A percentile compares a stretch with the other conserved stretches of the same genome.
Evolutionary conservation across 2,888 invertebrate species (phyloP).

Genomic region (Polymixis flavicincta): DNA sequence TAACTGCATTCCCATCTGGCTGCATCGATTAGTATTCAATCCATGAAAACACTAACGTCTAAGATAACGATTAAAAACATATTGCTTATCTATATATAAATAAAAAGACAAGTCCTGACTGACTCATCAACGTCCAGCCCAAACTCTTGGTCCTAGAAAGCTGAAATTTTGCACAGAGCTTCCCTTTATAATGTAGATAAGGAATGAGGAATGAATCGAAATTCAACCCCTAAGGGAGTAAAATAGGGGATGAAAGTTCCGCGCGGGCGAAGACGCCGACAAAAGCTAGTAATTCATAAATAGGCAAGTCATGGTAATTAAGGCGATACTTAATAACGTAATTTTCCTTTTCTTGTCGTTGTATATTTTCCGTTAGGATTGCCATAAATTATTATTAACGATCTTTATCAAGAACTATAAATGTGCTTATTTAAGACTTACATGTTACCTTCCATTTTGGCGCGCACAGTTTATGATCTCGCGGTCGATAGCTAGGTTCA

Average conservation of each 20-base stretch:
- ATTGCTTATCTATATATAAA: too few species aligned
- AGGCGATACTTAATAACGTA: background rate
- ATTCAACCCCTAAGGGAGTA: too few species aligned
- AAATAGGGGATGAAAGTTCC: too few species aligned
- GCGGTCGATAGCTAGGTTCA: background rate
- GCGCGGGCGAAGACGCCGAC: too few species aligned
- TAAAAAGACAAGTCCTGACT: too few species aligned
- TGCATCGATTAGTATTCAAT: constrained; percentile 19
- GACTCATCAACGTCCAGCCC: too few species aligned
- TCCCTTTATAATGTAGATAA: too few species aligned
- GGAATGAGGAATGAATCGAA: too few species aligned
- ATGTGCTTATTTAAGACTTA: background rate
- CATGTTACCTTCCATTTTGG: background rate
- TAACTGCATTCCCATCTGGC: background rate
- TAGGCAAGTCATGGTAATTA: background rate
- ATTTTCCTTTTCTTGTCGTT: background rate
- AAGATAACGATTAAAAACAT: constrained; percentile 5
- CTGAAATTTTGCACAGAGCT: too few species aligned
- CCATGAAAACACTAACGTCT: background rate
- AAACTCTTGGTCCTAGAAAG: too few species aligned
- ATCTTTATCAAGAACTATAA: background rate
- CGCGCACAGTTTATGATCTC: background rate
- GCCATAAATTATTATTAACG: background rate
- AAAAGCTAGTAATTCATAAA: too few species aligned
- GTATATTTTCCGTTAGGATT: background rate